Evolutionary conservation across 2,888 invertebrate species (phyloP).

Genomic region (Rhingia rostrata): DNA sequence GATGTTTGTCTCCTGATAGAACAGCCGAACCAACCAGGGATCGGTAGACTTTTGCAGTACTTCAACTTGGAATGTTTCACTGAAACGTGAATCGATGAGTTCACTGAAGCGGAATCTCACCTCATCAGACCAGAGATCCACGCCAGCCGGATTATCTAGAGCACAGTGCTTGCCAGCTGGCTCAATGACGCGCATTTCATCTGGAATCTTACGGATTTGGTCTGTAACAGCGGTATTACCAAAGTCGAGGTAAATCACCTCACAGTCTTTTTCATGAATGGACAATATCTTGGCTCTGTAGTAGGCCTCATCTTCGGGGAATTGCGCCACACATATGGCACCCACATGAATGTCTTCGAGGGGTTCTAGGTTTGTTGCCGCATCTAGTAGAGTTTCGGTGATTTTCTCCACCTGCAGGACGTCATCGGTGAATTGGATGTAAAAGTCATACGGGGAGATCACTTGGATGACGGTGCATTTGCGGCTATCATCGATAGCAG

Average conservation of each 20-base stretch:
- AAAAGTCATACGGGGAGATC: conserved; percentile 89
- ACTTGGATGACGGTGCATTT: conserved; percentile 88
- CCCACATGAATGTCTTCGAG: conserved; percentile 82
- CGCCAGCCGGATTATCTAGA: conserved; percentile 83
- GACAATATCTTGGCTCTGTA: conserved; percentile 94
- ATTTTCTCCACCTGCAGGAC: conserved; percentile 79
- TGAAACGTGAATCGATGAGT: conserved; percentile 87
- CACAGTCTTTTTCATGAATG: conserved; percentile 88
- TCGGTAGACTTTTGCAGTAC: conserved; percentile 64
- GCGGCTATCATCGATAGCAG: conserved; percentile 82
- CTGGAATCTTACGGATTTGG: conserved; percentile 85
- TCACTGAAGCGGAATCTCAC: conserved; percentile 87
- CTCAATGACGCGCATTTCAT: conserved; percentile 84
- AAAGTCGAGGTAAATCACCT: conserved; percentile 89
- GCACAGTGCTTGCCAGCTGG: conserved; percentile 86
- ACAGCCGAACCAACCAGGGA: conserved; percentile 78
- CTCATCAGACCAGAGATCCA: conserved; percentile 86
- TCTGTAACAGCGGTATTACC: conserved; percentile 86
- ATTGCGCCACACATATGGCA: conserved; percentile 89
- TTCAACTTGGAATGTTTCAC: conserved; percentile 81
- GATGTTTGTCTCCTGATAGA: conserved; percentile 80
- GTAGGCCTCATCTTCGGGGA: conserved; percentile 92
- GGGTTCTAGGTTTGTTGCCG: conserved; percentile 76
- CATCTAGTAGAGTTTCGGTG: conserved; percentile 80
- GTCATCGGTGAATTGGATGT: conserved; percentile 86